A percentile compares a stretch with the other conserved stretches of the same genome.
Conservation (phyloP, 1,140 invertebrate species). For the Samia ricini region DNA sequence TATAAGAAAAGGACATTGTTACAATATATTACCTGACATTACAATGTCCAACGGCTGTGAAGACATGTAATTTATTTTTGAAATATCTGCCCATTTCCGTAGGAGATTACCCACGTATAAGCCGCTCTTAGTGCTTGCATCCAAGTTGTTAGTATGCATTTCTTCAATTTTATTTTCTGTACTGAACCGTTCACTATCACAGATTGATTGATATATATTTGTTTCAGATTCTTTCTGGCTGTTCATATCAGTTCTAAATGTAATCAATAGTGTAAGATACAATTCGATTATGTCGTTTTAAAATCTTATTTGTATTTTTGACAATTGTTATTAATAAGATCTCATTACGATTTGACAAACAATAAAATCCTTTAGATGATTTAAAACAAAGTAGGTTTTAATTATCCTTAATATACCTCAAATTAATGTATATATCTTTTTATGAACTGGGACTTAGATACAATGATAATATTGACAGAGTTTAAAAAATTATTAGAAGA, state of each 20-base stretch:
- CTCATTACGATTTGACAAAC: not conserved
- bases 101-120: constrained; percentile 38
- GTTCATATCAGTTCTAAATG: not conserved
- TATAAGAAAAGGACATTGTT: no score
- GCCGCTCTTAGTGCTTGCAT: constrained; percentile 6
- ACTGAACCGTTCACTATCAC: not conserved
- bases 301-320: no score
- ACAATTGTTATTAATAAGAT: no score
- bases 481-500: no score
- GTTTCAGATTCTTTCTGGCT: not conserved
- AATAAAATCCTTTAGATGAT: not conserved
- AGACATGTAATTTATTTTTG: constrained; percentile 46
- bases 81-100: constrained; percentile 43
- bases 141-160: not conserved
- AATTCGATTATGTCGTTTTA: no score
- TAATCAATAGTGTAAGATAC: not conserved
- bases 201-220: not conserved
- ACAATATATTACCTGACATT: constrained; percentile 21
- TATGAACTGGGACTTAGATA: no score
- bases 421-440: not conserved
- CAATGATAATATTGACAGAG: no score
- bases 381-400: not conserved
- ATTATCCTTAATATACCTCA: not conserved
- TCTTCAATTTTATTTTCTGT: not conserved
- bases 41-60: constrained; percentile 28